Evolutionary conservation across 2,888 invertebrate genomes (phyloP), one percentile per base, ranked within the genome.

Genomic region (Epinotia ramella): DNA sequence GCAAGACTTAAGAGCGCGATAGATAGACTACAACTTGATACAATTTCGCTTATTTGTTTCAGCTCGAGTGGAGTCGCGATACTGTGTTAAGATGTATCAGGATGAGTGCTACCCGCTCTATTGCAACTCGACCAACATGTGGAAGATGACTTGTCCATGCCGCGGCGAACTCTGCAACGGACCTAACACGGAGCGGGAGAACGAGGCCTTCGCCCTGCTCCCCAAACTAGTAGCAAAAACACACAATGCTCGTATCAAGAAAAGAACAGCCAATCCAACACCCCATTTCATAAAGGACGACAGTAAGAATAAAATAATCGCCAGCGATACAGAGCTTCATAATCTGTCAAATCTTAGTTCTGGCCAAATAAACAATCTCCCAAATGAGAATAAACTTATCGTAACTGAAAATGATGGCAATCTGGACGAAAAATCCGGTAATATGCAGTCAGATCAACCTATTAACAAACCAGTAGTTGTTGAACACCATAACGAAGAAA

Each of bases 91-190:
- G 80, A 81, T 91, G 18, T 93, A 94, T 77, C 92, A 93, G 86
- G 93, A 94, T 76, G 93, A 93, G 83, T 94, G 94, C 82, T 93
- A 93, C 80, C 85, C 90, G 2, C 78, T 90, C 40, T 94, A 87
- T 80, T 94, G 94, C 82, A 93, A 92, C 82, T 86, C 93, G 0
- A 91, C 91, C 1, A 89, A 86, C 73, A 90, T 88, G 0, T 93
- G 91, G 91, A 89, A 89, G 57, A 91, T 93, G 88, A 91, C 89
- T 1, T 94, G 94, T 77, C 91, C 94, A 0, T 94, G 94, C 78
- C 88, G 86, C 3, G 93, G 92, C 2, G 90, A 93, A 66, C 87
- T 93, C 24, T 94, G 94, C 82, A 94, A 94, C 79, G 93, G 92
- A 46, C 84, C 81, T n/a, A 90, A 88, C 78, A 87, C 89, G 0